Evolutionary conservation across 2,797 vertebrate species (phyloP), one percentile per base, ranked within the genome.

Genomic region (Thripadectes ignobilis): DNA sequence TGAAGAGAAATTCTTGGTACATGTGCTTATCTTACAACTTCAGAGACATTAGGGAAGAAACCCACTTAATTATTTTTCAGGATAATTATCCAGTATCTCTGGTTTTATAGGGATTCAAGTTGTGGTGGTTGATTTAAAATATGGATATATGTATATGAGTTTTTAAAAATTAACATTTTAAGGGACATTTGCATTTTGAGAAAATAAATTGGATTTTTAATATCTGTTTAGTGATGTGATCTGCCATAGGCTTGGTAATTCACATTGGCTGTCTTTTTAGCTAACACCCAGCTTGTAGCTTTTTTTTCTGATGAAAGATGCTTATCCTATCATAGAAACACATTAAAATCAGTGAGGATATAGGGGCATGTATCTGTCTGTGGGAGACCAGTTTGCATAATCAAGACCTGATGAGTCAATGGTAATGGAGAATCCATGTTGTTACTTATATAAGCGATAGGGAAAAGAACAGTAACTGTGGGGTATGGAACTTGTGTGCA

Each of bases 1-100:
- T 26, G 18, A 34, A 49, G 69, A 89, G 58, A 86, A 94, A 58
- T 49, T 93, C 66, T 55, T 46, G 22, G 54, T 77, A 43, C 30
- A 3, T 39, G 20, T 0, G 1, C 59, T 94, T 95, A 85, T 74
- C 78, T 89, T 89, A 48, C 39, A 80, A 57, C 75, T 68, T 92
- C 75, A 92, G 76, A 80, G 73, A 76, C 36, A 26, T 66, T 75
- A 68, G 54, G 46, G 83, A 91, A 74, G n/a, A 92, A 82, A 66
- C 17, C 12, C 23, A 15, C 22, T 2, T 80, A 59, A 77, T 89
- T 43, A 36, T 46, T 71, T 88, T 85, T 77, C 48, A 58, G 41
- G 38, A 17, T 74, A 74, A 80, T 88, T 89, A 49, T 78, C 10
- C 55, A 29, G 12, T 58, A n/a, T 71, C 48, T 87, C 38, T 72